These are phyloP conservation scores for Antechinus stuartii DNA, from an alignment of 2,113 vertebrate genomes.

Conservation along the genomic window DNA sequence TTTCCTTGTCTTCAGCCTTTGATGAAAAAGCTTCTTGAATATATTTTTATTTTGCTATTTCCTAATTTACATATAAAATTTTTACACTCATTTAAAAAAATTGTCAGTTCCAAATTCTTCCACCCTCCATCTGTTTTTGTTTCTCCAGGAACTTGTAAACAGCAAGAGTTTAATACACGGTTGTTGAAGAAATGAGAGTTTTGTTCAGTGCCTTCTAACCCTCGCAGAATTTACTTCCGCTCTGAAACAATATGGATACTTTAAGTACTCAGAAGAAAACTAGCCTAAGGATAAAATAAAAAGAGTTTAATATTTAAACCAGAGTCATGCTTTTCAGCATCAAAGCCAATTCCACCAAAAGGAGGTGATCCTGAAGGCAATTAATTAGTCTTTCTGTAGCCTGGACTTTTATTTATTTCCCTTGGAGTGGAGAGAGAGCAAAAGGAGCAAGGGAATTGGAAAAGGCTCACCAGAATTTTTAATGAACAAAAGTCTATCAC, in stretches of 20 bases:
- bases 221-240: neutral
- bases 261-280: no score
- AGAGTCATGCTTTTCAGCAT: neutral
- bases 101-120: neutral
- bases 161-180: neutral
- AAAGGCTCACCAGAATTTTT: neutral
- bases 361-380: neutral
- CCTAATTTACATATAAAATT: neutral
- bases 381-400: neutral
- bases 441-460: neutral
- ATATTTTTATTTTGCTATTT: neutral
- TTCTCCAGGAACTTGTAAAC: neutral
- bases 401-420: neutral
- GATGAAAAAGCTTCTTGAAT: neutral
- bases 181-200: neutral
- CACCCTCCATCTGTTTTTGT: neutral
- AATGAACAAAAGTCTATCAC: neutral
- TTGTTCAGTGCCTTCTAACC: accelerated
- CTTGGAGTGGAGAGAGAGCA: neutral
- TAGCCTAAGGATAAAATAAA: neutral
- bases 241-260: neutral
- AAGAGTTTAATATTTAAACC: neutral
- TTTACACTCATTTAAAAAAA: neutral
- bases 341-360: neutral
- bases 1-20: neutral